Conservation (phyloP, 2,888 invertebrate genomes). For the Cancer borealis region DNA sequence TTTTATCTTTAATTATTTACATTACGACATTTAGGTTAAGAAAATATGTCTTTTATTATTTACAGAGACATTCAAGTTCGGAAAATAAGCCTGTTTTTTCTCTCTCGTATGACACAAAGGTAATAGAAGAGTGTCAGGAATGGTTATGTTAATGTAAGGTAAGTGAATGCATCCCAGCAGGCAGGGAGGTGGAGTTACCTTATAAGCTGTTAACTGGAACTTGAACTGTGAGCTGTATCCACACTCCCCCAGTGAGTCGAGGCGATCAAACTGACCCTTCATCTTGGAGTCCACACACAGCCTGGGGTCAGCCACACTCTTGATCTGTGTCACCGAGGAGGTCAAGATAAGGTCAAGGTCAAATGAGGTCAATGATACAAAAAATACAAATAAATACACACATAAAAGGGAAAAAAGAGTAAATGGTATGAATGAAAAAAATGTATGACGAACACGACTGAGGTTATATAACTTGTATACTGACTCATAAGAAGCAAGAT, state of each 20-base stretch:
- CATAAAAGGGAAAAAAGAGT: background rate
- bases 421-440: background rate
- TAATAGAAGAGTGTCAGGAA: no score
- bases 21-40: background rate
- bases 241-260: constrained; percentile 73
- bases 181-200: constrained; percentile 38
- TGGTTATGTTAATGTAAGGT: no score
- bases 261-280: constrained; percentile 79
- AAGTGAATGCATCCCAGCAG: background rate
- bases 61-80: no score
- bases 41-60: no score
- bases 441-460: background rate
- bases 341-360: background rate
- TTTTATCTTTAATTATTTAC: background rate
- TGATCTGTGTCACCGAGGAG: constrained; percentile 82
- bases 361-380: background rate
- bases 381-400: background rate
- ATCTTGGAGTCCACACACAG: constrained; percentile 87
- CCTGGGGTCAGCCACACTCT: constrained; percentile 84
- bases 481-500: background rate
- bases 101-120: no score
- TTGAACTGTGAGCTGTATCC: constrained; percentile 64
- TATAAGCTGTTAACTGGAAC: constrained; percentile 75
- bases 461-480: background rate
- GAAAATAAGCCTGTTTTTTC: no score